phyloP scores from a whole-genome alignment of 2,888 invertebrate genomes.

The Drosophila kokeensis region DNA sequence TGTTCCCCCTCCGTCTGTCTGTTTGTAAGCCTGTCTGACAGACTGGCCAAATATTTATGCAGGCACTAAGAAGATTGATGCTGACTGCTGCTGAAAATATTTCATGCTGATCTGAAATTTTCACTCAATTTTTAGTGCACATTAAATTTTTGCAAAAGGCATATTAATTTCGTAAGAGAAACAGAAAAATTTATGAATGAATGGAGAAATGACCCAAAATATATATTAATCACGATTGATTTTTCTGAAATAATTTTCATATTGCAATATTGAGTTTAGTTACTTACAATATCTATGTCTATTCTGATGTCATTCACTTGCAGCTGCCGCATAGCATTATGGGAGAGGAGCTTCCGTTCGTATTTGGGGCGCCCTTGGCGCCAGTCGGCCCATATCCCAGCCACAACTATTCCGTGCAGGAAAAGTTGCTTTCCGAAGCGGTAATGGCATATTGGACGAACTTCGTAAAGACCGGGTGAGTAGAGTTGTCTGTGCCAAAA shows the following conservation, averaged over 20 bases:
- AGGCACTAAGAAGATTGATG: slow-evolving; percentile 71
- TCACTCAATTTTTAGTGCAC: slow-evolving; percentile 32
- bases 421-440: slow-evolving; percentile 92
- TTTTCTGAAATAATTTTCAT: neutral
- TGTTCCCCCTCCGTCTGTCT: neutral
- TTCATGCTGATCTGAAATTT: slow-evolving; percentile 53
- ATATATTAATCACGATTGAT: neutral
- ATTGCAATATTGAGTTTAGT: neutral
- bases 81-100: slow-evolving; percentile 58
- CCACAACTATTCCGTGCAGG: slow-evolving; percentile 90
- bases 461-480: slow-evolving; percentile 95
- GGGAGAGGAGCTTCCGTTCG: slow-evolving; percentile 94
- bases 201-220: neutral
- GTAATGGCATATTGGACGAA: slow-evolving; percentile 96
- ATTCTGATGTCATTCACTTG: slow-evolving; percentile 27
- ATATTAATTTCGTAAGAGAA: slow-evolving; percentile 16
- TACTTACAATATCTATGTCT: neutral
- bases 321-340: slow-evolving; percentile 91
- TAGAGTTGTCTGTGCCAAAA: slow-evolving; percentile 48
- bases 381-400: slow-evolving; percentile 89
- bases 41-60: slow-evolving; percentile 71
- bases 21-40: slow-evolving; percentile 12
- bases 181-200: neutral
- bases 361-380: slow-evolving; percentile 93
- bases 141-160: slow-evolving; percentile 8